Conservation (phyloP, 2,113 vertebrate genomes). For the Jaculus jaculus region DNA sequence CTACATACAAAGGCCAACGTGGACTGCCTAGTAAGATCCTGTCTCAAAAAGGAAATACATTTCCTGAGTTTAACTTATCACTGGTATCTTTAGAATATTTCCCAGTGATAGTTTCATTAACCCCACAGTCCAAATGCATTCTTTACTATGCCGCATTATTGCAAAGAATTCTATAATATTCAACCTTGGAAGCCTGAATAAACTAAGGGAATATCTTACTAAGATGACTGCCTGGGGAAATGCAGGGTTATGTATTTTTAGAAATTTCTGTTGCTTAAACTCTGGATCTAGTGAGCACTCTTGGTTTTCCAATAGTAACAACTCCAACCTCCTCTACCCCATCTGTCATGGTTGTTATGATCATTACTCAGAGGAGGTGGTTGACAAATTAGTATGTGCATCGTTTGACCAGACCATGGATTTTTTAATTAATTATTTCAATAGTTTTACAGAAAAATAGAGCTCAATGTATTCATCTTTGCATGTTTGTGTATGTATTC, state of each 20-base stretch:
- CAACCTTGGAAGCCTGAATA: not conserved
- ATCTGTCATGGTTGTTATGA: not conserved
- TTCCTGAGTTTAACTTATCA: not conserved
- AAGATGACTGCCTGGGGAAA: constrained; percentile 36
- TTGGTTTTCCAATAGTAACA: constrained; percentile 25
- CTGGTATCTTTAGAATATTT: not conserved
- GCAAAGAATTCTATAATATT: not conserved
- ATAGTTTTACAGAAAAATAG: not conserved
- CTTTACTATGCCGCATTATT: not conserved
- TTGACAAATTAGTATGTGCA: not conserved
- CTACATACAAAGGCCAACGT: not conserved
- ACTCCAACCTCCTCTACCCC: not conserved
- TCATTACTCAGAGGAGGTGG: not conserved
- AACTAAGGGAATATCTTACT: not conserved
- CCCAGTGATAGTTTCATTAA: constrained; percentile 3
- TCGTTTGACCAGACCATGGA: not conserved
- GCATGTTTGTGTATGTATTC: too few species aligned
- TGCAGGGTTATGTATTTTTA: not conserved
- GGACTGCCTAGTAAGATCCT: not conserved
- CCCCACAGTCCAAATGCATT: not conserved
- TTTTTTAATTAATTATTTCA: constrained; percentile 39
- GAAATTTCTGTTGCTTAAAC: not conserved
- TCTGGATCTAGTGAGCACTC: not conserved
- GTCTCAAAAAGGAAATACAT: not conserved
- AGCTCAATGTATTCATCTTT: not conserved